Base-by-base conservation (phyloP, 2,888 invertebrate species). In the Tetragonula carbonaria region DNA sequence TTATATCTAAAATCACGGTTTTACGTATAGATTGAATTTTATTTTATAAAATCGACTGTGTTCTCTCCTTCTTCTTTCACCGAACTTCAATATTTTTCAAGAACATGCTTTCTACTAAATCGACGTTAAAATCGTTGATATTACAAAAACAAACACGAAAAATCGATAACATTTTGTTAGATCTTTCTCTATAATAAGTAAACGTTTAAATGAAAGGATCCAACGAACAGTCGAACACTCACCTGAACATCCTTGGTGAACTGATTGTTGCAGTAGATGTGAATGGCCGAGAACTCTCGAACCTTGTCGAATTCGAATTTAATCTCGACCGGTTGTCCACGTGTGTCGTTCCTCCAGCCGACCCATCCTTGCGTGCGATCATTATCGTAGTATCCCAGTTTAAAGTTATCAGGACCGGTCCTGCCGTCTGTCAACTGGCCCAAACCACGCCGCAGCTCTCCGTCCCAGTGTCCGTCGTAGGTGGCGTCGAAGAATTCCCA, bases 351-450 rank as follows among this genome's bases (percentile, higher is more conserved):
- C 92, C 96, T 96, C 98, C 98, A 98, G 14, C 98, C 98, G 55
- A 98, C 97, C 98, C 98, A 98, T 74, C 98, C 97, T 91, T 97
- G 97, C 28, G 90, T 90, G 4, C 91, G 90, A 83, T 92, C 93
- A 77, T 92, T 90, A 76, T 94, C 96, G 94, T 96, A 96, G 91
- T 96, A 96, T 80, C 96, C 96, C 90, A 95, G 94, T 93, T 97
- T 96, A 94, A 97, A 97, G 94, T 97, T 96, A 90, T 97, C 97
- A 1, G 97, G 97, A 0, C 97, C 98, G 81, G 96, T 96, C 92
- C 96, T 96, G 4, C 98, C 98, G 93, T 98, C 98, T 5, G 97
- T 97, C 88, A 98, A 95, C 93, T 97, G 97, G 8, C 98, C 98
- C 71, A 98, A 95, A 0, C 98, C 98, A 21, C 97, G 96, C 57